These are phyloP conservation scores for Patella caerulea DNA, from an alignment of 2,888 invertebrate species.

Conservation along the genomic window DNA sequence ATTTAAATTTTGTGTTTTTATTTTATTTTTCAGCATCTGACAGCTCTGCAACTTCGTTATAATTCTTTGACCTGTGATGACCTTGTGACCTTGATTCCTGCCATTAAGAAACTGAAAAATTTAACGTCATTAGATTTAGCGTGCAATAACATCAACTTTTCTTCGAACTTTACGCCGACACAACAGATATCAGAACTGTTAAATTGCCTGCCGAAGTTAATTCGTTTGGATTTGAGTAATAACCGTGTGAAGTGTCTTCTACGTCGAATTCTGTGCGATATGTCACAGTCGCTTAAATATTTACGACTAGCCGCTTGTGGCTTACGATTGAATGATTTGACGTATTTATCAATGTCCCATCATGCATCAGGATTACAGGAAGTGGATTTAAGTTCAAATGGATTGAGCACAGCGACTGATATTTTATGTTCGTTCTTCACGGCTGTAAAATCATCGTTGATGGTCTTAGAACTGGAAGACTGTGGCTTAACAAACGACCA, in stretches of 20 bases:
- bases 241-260: slow-evolving; percentile 60
- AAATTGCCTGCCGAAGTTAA: slow-evolving; percentile 45
- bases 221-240: slow-evolving; percentile 65
- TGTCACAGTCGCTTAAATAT: slow-evolving; percentile 54
- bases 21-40: slow-evolving; percentile 52
- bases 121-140: slow-evolving; percentile 66
- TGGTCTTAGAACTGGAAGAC: slow-evolving; percentile 62
- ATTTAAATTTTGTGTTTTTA: too few species aligned
- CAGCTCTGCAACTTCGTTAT: slow-evolving; percentile 62
- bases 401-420: slow-evolving; percentile 34
- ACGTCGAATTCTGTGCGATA: slow-evolving; percentile 44
- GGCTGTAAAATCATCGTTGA: slow-evolving; percentile 37
- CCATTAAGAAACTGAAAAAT: slow-evolving; percentile 50
- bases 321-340: slow-evolving; percentile 54
- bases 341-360: slow-evolving; percentile 55
- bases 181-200: slow-evolving; percentile 47
- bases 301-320: slow-evolving; percentile 62
- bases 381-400: slow-evolving; percentile 65
- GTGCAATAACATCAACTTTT: slow-evolving; percentile 61
- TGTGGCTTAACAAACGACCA: slow-evolving; percentile 46
- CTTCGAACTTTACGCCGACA: slow-evolving; percentile 46
- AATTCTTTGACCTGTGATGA: slow-evolving; percentile 60
- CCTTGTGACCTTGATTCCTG: slow-evolving; percentile 54
- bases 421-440: slow-evolving; percentile 43
- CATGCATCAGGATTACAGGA: slow-evolving; percentile 52